phyloP scores from a whole-genome alignment of 2,888 invertebrate species.

The Cantharis nigra region DNA sequence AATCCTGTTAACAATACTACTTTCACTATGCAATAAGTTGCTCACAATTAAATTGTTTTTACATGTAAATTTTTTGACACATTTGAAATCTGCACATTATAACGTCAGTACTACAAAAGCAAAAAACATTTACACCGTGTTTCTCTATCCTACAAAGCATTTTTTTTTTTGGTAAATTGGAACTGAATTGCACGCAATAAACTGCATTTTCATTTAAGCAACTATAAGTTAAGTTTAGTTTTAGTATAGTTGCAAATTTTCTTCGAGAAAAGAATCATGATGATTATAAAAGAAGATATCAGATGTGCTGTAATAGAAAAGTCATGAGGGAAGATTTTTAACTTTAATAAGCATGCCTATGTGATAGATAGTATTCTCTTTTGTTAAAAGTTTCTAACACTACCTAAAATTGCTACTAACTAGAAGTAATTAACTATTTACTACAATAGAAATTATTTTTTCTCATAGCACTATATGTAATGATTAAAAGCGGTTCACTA shows the following conservation, averaged over 20 bases:
- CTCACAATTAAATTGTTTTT: constrained; percentile 11
- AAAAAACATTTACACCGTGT: constrained; percentile 8
- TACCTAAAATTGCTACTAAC: background rate
- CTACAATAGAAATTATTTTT: constrained; percentile 16
- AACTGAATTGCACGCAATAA: constrained; percentile 29
- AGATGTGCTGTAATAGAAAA: constrained; percentile 16
- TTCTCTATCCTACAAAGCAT: constrained; percentile 25
- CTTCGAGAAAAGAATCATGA: constrained; percentile 1
- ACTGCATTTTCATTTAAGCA: constrained; percentile 25
- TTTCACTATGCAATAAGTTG: constrained; percentile 47
- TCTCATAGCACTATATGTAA: constrained; percentile 15
- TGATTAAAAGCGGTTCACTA: constrained; percentile 18
- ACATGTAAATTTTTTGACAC: constrained; percentile 14
- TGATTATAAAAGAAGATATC: constrained; percentile 15
- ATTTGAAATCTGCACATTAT: constrained; percentile 13
- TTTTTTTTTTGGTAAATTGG: constrained; percentile 10
- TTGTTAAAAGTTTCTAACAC: background rate
- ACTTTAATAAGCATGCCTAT: background rate
- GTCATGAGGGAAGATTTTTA: background rate
- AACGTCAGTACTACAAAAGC: constrained; percentile 12
- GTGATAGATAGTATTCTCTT: background rate
- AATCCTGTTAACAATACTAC: constrained; percentile 63
- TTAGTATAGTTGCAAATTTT: constrained; percentile 21
- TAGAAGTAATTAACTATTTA: constrained; percentile 20
- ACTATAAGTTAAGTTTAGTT: constrained; percentile 6